Base-by-base conservation (phyloP, 2,888 invertebrate species). In the Hofmannophila pseudospretella region DNA sequence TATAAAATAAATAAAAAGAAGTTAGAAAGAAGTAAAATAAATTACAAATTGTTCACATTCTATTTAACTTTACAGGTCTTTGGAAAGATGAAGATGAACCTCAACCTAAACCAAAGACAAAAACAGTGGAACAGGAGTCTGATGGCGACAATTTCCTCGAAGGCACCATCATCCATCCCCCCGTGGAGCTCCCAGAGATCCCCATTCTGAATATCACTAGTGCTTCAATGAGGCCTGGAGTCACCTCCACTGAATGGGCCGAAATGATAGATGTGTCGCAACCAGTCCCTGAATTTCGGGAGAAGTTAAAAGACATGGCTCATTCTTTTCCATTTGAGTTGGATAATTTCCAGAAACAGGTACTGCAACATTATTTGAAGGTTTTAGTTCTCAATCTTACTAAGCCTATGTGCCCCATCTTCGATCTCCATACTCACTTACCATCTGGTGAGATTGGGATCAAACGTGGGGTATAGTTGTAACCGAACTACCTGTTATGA, bases 321-420 rank as follows among this genome's bases (percentile, higher is more conserved):
- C 92, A 94, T 60, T 90, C 89, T 41, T 97, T 92, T 77, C 93
- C 93, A 1, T 99, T 99, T 78, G 95, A 97, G 59, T 86, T 99
- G 60, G 99, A 99, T 75, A 94, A 91, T 13, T 99, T 99, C 69
- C 99, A 99, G 70, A 98, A 99, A 79, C 95, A 96, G 78, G 90
- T 89, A 60, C 5, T 27, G 4, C n/a, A 9, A 25, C 9, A 9
- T 8, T 9, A 20, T 20, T 7, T 4, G 5, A 20, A 19, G 20
- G n/a, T n/a, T n/a, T n/a, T n/a, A n/a, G n/a, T n/a, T n/a, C n/a
- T n/a, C n/a, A n/a, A n/a, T n/a, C n/a, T n/a, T n/a, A n/a, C n/a
- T n/a, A n/a, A n/a, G n/a, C n/a, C n/a, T n/a, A n/a, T n/a, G n/a
- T n/a, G n/a, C n/a, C n/a, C n/a, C n/a, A n/a, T n/a, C n/a, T n/a